Percentiles rank a stretch among this genome's conserved stretches.
phyloP scores from a whole-genome alignment of 2,113 vertebrate species.

The Lamprotornis superbus region DNA sequence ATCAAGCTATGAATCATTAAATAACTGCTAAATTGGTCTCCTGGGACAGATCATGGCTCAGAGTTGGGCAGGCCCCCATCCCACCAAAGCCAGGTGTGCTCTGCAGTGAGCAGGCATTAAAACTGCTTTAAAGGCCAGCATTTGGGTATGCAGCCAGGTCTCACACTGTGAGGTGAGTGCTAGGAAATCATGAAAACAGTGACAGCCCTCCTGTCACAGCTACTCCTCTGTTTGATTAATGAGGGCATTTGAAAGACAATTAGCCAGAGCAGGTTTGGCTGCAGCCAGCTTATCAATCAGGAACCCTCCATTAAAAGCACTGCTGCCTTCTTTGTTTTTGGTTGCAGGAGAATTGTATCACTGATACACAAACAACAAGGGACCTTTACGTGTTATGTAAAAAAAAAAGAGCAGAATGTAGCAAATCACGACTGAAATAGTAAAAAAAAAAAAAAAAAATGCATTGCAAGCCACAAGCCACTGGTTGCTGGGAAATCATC shows the following conservation, averaged over 20 bases:
- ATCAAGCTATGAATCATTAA: constrained; percentile 94
- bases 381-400: not conserved
- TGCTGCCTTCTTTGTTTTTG: constrained; percentile 31
- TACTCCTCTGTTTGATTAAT: constrained; percentile 89
- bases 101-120: constrained; percentile 80
- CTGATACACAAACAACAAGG: constrained; percentile 41
- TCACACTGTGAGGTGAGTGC: constrained; percentile 86
- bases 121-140: constrained; percentile 79
- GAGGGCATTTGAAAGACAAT: constrained; percentile 99
- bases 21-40: constrained; percentile 92
- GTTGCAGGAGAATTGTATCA: constrained; percentile 73
- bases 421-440: not conserved
- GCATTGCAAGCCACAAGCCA: not conserved
- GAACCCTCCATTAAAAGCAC: constrained; percentile 82
- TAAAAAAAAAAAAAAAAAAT: not conserved
- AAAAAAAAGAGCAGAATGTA: not conserved
- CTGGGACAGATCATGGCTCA: constrained; percentile 72
- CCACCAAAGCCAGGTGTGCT: constrained; percentile 85
- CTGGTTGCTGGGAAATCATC: not conserved
- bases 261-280: constrained; percentile 92
- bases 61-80: constrained; percentile 65
- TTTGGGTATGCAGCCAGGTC: constrained; percentile 72
- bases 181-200: constrained; percentile 72
- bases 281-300: constrained; percentile 94
- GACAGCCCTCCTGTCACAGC: constrained; percentile 84